Evolutionary conservation across 2,113 vertebrate genomes (phyloP).

Genomic region (Pundamilia nyererei): DNA sequence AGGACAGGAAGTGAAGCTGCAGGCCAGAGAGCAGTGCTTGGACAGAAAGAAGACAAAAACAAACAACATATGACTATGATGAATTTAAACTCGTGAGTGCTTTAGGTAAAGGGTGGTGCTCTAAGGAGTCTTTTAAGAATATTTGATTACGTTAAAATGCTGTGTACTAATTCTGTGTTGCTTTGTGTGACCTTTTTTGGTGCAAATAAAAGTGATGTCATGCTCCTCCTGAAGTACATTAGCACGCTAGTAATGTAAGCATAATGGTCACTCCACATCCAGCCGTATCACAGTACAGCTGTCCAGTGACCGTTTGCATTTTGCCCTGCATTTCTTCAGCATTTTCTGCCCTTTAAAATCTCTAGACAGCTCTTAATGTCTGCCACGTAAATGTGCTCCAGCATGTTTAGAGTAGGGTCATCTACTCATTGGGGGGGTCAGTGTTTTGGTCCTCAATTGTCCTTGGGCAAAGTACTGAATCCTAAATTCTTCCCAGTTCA

Average conservation of each 20-base stretch:
- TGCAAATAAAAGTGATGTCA: not conserved
- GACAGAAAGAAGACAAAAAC: not conserved
- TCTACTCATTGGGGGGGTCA: not conserved
- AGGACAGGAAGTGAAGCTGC: constrained; percentile 61
- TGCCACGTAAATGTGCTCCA: not conserved
- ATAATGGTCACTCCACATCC: not conserved
- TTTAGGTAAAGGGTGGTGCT: not conserved
- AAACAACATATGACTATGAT: not conserved
- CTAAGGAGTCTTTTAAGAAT: not conserved
- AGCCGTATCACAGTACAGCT: accelerated
- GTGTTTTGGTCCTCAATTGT: not conserved
- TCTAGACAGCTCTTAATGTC: not conserved
- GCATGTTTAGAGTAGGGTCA: not conserved
- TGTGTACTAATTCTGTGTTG: not conserved
- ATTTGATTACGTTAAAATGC: constrained; percentile 36
- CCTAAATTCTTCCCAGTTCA: not conserved
- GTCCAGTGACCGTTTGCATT: not conserved
- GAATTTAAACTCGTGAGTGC: not conserved
- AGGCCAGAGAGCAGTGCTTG: not conserved
- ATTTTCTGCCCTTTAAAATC: not conserved
- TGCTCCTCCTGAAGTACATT: not conserved
- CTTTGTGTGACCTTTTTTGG: not conserved
- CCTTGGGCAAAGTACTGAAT: not conserved
- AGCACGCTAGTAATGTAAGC: not conserved
- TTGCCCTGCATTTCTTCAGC: not conserved